Evolutionary conservation across 2,888 invertebrate genomes (phyloP).

Genomic region (Myopa testacea): DNA sequence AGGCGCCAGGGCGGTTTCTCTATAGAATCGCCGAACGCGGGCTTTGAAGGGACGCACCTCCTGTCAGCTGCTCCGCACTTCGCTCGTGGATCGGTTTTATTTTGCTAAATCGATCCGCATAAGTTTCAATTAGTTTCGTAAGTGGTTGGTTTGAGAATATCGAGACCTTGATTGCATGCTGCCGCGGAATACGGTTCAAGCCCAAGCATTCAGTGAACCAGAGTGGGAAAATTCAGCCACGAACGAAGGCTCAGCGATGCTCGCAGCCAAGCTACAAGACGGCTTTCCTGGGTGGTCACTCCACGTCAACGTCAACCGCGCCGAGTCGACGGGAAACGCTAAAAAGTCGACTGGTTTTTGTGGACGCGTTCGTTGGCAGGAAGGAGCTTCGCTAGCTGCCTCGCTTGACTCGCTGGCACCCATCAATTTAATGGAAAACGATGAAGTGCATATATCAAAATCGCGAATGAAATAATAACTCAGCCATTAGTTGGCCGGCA

Average conservation of each 20-base stretch:
- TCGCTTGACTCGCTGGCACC: conserved; percentile 33
- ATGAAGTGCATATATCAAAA: conserved; percentile 55
- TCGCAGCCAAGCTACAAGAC: conserved; percentile 26
- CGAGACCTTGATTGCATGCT: neutral
- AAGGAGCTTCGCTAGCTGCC: neutral
- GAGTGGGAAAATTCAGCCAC: neutral
- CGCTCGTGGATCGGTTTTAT: neutral
- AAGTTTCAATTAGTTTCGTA: conserved; percentile 16
- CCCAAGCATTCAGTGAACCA: neutral
- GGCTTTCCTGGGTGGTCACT: conserved; percentile 35
- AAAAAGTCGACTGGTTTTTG: conserved; percentile 20
- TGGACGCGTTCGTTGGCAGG: neutral
- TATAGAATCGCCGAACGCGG: too few species aligned
- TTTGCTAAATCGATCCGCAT: conserved; percentile 5
- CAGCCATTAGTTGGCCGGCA: conserved; percentile 22
- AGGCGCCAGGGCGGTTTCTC: too few species aligned
- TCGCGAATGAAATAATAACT: conserved; percentile 54
- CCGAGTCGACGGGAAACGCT: conserved; percentile 3
- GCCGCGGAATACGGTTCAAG: neutral
- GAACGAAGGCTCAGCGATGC: neutral
- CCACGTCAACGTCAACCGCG: conserved; percentile 19
- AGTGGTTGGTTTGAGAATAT: conserved; percentile 26
- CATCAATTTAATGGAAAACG: conserved; percentile 50
- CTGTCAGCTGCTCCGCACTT: neutral
- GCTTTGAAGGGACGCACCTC: too few species aligned